phyloP scores from a whole-genome alignment of 2,113 vertebrate genomes.

The Murina feae region DNA sequence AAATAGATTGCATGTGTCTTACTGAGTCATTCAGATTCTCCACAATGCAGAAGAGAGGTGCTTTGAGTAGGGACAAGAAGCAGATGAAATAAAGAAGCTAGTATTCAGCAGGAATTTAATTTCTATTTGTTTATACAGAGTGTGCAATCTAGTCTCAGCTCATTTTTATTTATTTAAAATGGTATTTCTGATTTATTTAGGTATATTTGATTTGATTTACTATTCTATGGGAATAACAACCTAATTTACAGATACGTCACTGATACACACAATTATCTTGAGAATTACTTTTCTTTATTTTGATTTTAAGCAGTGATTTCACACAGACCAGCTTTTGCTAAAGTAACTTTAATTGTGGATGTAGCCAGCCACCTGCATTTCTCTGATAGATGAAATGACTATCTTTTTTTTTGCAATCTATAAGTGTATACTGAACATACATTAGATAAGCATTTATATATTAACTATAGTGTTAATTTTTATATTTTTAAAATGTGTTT shows the following conservation, averaged over 20 bases:
- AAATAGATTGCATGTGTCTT: neutral
- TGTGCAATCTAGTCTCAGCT: neutral
- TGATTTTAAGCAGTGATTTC: neutral
- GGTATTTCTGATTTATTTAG: neutral
- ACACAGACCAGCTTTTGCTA: neutral
- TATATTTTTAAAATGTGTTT: too few species aligned
- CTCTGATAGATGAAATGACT: neutral
- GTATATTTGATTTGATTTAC: neutral
- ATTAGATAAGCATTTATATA: neutral
- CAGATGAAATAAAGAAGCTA: neutral
- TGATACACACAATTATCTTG: neutral
- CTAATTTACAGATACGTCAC: neutral
- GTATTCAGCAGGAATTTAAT: neutral
- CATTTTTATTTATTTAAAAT: neutral
- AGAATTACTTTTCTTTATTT: neutral
- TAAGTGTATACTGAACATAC: neutral
- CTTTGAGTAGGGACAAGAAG: neutral
- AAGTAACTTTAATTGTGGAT: constrained; percentile 5
- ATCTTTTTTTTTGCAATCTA: neutral
- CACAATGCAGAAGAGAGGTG: neutral
- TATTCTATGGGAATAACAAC: neutral
- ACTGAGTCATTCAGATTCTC: neutral
- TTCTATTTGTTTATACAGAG: neutral
- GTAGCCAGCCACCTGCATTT: neutral
- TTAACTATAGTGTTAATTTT: neutral